phyloP scores from a whole-genome alignment of 2,888 invertebrate genomes.

The Allygus modestus region DNA sequence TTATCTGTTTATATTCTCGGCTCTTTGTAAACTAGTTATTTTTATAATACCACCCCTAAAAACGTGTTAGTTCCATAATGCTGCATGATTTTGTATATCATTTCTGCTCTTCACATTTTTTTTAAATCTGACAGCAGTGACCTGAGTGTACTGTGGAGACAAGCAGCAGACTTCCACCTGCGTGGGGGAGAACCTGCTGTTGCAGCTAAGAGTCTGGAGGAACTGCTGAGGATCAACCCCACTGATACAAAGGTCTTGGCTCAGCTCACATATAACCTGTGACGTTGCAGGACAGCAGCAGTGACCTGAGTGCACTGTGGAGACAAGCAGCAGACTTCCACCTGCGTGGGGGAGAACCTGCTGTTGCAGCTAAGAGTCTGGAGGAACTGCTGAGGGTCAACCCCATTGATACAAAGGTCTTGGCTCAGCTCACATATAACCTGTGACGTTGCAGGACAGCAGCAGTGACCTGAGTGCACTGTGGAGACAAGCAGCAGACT shows the following conservation, averaged over 20 bases:
- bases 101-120: too few species aligned
- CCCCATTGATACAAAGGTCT: conserved; percentile 86
- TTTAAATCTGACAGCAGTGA: too few species aligned
- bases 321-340: conserved; percentile 92
- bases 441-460: conserved; percentile 74
- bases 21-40: too few species aligned
- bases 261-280: too few species aligned
- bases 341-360: conserved; percentile 84
- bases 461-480: conserved; percentile 83
- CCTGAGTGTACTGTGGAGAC: conserved; percentile 89
- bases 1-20: too few species aligned
- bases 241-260: conserved; percentile 89
- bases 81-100: too few species aligned
- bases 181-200: conserved; percentile 85
- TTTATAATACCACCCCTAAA: too few species aligned
- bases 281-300: conserved; percentile 74
- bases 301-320: conserved; percentile 87
- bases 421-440: conserved; percentile 96
- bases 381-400: conserved; percentile 87
- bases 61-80: too few species aligned
- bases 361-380: conserved; percentile 88
- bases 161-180: conserved; percentile 90
- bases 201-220: conserved; percentile 90
- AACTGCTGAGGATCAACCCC: conserved; percentile 86
- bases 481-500: conserved; percentile 92